phyloP scores from a whole-genome alignment of 2,797 vertebrate species.

The Labeo calbasu region DNA sequence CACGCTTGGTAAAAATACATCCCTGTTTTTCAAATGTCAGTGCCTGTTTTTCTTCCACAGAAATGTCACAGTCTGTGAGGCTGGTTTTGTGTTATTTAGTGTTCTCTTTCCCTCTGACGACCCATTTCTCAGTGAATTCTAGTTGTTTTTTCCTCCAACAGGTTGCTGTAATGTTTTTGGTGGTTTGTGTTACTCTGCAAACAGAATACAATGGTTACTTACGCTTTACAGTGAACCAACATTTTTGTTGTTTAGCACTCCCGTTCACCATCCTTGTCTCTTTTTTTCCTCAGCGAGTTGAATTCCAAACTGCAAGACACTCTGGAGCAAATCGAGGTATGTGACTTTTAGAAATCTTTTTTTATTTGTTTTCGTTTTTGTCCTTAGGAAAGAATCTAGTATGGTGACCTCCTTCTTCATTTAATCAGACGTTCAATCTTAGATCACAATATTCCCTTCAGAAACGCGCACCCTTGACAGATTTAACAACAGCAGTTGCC shows the following conservation, averaged over 20 bases:
- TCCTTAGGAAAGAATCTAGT: neutral
- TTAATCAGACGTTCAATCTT: conserved; percentile 15
- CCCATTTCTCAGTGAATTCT: neutral
- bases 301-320: conserved; percentile 98
- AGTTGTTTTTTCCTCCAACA: neutral
- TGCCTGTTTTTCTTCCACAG: conserved; percentile 7
- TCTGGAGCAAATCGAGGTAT: conserved; percentile 98
- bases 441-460: conserved; percentile 29
- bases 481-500: conserved; percentile 34
- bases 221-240: neutral
- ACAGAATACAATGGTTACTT: neutral
- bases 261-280: conserved; percentile 2
- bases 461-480: neutral
- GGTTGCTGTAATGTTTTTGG: neutral
- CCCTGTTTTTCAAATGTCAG: conserved; percentile 43
- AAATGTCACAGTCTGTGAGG: conserved; percentile 26
- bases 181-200: conserved; percentile 6
- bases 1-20: neutral
- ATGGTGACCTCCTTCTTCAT: neutral
- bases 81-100: conserved; percentile 3
- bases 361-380: conserved; percentile 2
- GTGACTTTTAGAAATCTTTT: conserved; percentile 43
- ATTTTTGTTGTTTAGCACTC: neutral
- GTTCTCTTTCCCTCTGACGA: neutral
- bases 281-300: conserved; percentile 83